These are phyloP conservation scores for Ennomos quercinarius DNA, from an alignment of 2,888 invertebrate genomes.

Conservation along the genomic window DNA sequence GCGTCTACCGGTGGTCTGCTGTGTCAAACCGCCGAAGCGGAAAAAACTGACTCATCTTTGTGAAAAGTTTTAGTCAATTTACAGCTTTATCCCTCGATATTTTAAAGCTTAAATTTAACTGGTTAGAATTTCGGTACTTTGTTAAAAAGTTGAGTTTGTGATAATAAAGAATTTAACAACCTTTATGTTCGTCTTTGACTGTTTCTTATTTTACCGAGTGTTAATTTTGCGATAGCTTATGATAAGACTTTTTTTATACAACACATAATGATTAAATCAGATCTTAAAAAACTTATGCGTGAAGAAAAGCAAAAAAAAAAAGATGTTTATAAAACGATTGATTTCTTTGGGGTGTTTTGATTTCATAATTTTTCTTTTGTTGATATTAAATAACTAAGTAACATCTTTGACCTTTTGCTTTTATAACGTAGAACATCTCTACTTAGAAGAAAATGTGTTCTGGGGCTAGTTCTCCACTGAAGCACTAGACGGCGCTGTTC, in stretches of 20 bases:
- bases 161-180: slow-evolving; percentile 50
- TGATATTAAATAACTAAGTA: too few relatives aligned
- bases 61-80: slow-evolving; percentile 33
- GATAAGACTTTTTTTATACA: too few relatives aligned
- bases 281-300: too few relatives aligned
- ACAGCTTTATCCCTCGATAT: slow-evolving; percentile 44
- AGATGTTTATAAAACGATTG: slow-evolving; percentile 47
- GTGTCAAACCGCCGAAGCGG: slow-evolving; percentile 58
- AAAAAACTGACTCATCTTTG: slow-evolving; percentile 30
- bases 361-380: slow-evolving; percentile 45
- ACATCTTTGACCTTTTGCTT: too few relatives aligned
- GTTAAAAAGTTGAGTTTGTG: slow-evolving; percentile 57
- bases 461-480: too few relatives aligned
- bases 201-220: slow-evolving; percentile 51
- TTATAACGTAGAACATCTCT: too few relatives aligned
- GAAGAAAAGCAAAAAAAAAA: slow-evolving; percentile 29
- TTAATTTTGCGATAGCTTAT: slow-evolving; percentile 46
- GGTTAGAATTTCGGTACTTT: neutral
- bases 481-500: too few relatives aligned
- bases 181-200: slow-evolving; percentile 44
- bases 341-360: slow-evolving; percentile 65
- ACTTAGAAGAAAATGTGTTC: too few relatives aligned
- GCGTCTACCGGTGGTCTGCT: slow-evolving; percentile 72
- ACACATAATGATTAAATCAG: too few relatives aligned
- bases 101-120: neutral